Percentiles rank a stretch among this genome's conserved stretches.
Evolutionary conservation across 2,113 vertebrate species (phyloP).

Genomic region (Hippocampus zosterae): DNA sequence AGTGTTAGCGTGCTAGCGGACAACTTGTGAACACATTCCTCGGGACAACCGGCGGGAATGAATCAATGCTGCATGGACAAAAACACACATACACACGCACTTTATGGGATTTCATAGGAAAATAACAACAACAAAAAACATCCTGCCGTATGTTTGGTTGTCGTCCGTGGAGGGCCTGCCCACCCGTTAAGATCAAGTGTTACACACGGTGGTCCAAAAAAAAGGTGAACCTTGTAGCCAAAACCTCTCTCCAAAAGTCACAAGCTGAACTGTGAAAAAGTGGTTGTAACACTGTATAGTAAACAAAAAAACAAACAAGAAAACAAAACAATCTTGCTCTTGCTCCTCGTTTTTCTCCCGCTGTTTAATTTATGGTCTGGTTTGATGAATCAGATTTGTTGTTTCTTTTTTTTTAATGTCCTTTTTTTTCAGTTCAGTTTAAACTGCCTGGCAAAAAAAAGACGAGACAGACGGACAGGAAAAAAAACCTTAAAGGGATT

Average conservation of each 20-base stretch:
- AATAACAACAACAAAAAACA: not conserved
- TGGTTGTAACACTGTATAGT: conserved; percentile 99
- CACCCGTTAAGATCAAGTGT: not conserved
- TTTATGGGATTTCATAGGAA: conserved; percentile 14
- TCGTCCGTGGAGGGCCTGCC: not conserved
- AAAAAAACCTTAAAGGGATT: conserved; percentile 97
- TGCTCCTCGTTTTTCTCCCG: conserved; percentile 73
- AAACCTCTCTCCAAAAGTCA: conserved; percentile 89
- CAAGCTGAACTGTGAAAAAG: conserved; percentile 99
- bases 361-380: conserved; percentile 98
- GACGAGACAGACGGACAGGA: not conserved
- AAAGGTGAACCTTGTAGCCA: conserved; percentile 73
- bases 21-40: conserved; percentile 97
- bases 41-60: conserved; percentile 87
- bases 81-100: conserved; percentile 66
- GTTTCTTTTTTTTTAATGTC: conserved; percentile 87
- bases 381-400: conserved; percentile 96
- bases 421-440: conserved; percentile 76
- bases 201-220: conserved; percentile 25
- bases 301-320: conserved; percentile 52
- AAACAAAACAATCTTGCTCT: conserved; percentile 80
- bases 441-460: conserved; percentile 90
- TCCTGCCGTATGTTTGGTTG: not conserved
- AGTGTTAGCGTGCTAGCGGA: conserved; percentile 74
- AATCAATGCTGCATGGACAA: conserved; percentile 80